Evolutionary conservation across 1,140 invertebrate species (phyloP).

Genomic region (Oscheius sp.): DNA sequence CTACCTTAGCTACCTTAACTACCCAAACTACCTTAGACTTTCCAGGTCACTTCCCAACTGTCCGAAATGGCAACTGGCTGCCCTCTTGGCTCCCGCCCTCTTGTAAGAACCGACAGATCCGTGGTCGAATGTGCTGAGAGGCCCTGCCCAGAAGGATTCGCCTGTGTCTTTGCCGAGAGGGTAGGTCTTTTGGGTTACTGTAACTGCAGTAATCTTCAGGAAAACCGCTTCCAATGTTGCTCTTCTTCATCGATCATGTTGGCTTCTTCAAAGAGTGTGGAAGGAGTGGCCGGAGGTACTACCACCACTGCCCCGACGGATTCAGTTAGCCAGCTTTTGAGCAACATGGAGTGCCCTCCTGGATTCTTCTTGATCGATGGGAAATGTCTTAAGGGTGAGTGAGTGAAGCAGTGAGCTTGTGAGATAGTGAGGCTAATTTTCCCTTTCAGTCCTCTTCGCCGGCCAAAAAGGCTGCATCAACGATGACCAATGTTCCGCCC

Average conservation of each 20-base stretch:
- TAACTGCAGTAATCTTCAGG: background rate
- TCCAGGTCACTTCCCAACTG: conserved; percentile 1
- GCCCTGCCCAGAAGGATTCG: conserved; percentile 37
- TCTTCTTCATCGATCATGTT: conserved; percentile 32
- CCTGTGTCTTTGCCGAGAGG: conserved; percentile 27
- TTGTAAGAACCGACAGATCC: conserved; percentile 14
- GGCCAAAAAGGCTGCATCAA: conserved; percentile 56
- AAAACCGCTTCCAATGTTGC: conserved; percentile 36
- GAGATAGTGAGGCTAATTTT: background rate
- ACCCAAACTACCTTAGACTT: background rate
- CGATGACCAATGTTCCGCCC: conserved; percentile 49
- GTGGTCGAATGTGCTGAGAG: conserved; percentile 29
- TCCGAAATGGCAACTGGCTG: conserved; percentile 12
- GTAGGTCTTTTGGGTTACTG: background rate
- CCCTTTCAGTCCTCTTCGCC: conserved; percentile 51
- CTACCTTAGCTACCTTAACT: background rate
- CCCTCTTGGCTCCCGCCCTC: conserved; percentile 26
- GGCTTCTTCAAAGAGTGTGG: conserved; percentile 12
- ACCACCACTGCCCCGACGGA: background rate
- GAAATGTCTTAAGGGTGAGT: conserved; percentile 29
- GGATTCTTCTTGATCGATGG: conserved; percentile 35
- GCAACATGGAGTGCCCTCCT: conserved; percentile 52
- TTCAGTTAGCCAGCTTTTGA: conserved; percentile 13
- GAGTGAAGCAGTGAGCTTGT: background rate
- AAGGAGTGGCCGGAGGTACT: background rate